Evolutionary conservation across 1,140 invertebrate species (phyloP).

Genomic region (Bombus superbus): DNA sequence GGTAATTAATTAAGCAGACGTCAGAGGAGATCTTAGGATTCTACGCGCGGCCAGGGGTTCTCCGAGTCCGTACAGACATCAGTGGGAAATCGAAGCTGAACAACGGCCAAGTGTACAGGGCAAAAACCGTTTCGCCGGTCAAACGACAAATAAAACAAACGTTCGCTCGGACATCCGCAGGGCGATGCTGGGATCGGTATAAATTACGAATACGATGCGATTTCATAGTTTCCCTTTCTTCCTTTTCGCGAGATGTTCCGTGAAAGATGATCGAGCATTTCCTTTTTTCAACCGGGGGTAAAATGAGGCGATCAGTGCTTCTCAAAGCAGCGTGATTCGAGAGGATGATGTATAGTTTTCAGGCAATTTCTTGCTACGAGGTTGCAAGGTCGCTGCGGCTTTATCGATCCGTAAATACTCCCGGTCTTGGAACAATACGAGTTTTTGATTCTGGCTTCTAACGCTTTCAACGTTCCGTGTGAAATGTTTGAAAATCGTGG

Average conservation of each 20-base stretch:
- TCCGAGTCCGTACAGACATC: conserved; percentile 60
- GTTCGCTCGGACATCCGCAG: not conserved
- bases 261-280: not conserved
- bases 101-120: not conserved
- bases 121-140: too few relatives aligned
- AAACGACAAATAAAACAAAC: conserved; percentile 19
- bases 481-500: not conserved
- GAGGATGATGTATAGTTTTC: not conserved
- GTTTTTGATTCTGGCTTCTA: not conserved
- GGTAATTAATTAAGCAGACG: conserved; percentile 83
- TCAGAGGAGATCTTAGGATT: conserved; percentile 79
- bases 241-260: not conserved
- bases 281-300: not conserved
- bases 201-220: conserved; percentile 6
- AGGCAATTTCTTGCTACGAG: not conserved
- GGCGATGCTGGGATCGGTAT: not conserved
- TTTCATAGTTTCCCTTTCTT: not conserved
- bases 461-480: not conserved
- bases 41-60: conserved; percentile 77
- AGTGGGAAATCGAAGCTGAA: conserved; percentile 55
- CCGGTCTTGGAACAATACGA: too few relatives aligned
- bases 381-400: not conserved
- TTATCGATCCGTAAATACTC: conserved; percentile 6
- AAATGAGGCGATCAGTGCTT: not conserved
- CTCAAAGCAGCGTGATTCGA: not conserved